phyloP scores from a whole-genome alignment of 2,113 vertebrate genomes.

The Oreocharis arfaki region DNA sequence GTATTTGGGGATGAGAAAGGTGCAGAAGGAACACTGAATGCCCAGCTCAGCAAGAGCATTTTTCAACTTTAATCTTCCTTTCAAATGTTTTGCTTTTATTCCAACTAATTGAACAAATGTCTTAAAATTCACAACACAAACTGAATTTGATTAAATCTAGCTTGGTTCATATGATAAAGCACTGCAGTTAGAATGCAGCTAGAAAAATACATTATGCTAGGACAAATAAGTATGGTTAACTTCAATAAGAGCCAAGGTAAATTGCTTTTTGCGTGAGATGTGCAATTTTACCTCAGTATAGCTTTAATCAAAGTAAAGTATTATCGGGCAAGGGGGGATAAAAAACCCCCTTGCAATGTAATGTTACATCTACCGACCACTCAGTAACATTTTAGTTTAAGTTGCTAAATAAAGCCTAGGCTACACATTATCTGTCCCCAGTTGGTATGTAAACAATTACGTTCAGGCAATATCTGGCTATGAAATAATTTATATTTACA shows the following conservation, averaged over 20 bases:
- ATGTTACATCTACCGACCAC: constrained; percentile 42
- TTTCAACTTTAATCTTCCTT: constrained; percentile 24
- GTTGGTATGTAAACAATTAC: constrained; percentile 40
- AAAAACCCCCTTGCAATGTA: not conserved
- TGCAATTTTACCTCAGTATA: constrained; percentile 54
- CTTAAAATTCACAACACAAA: constrained; percentile 64
- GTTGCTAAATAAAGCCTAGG: constrained; percentile 36
- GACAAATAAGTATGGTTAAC: constrained; percentile 48
- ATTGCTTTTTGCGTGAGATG: constrained; percentile 43
- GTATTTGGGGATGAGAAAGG: not conserved
- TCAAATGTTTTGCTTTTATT: constrained; percentile 46
- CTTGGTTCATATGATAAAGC: constrained; percentile 58
- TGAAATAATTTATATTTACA: not conserved
- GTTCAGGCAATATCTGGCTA: not conserved
- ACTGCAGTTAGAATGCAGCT: constrained; percentile 28
- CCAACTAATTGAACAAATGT: constrained; percentile 44
- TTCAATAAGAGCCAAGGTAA: constrained; percentile 62
- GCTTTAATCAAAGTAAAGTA: constrained; percentile 71
- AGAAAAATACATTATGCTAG: constrained; percentile 47
- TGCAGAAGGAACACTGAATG: constrained; percentile 11
- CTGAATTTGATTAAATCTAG: constrained; percentile 64
- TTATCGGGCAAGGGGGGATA: not conserved
- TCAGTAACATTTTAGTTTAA: constrained; percentile 46
- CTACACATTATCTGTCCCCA: not conserved
- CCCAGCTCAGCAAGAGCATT: not conserved